Evolutionary conservation across 2,888 invertebrate species (phyloP).

Genomic region (Dynastes hyllus): DNA sequence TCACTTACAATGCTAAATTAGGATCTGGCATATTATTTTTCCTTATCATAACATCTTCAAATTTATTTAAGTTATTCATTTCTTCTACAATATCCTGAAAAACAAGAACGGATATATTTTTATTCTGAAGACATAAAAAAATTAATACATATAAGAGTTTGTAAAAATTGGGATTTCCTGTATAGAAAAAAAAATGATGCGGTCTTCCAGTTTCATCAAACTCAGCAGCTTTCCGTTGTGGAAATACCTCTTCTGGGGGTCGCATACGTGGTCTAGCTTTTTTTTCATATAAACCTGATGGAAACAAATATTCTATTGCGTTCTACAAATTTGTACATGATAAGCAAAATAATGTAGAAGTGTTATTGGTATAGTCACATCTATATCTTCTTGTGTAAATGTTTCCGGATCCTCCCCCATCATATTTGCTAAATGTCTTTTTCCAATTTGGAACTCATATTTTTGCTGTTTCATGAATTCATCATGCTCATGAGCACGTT

Average conservation of each 20-base stretch:
- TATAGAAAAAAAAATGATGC: conserved; percentile 93
- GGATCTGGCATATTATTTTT: conserved; percentile 78
- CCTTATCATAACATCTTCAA: conserved; percentile 81
- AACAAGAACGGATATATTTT: neutral
- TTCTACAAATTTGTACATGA: conserved; percentile 73
- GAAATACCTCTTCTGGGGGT: conserved; percentile 91
- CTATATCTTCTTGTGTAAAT: conserved; percentile 90
- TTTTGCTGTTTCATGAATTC: conserved; percentile 87
- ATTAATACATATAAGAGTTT: conserved; percentile 83
- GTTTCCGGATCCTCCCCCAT: conserved; percentile 96
- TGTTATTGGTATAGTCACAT: conserved; percentile 74
- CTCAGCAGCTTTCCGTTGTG: conserved; percentile 88
- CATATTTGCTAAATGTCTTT: conserved; percentile 97
- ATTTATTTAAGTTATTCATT: conserved; percentile 78
- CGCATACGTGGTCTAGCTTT: conserved; percentile 92
- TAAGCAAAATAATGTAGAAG: conserved; percentile 50
- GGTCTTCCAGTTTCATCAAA: conserved; percentile 95
- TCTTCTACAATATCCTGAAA: conserved; percentile 80
- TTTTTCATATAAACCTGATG: conserved; percentile 91
- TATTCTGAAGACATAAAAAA: conserved; percentile 3
- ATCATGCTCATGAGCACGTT: conserved; percentile 86
- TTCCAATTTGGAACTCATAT: conserved; percentile 91
- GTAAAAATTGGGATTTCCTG: conserved; percentile 89
- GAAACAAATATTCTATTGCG: conserved; percentile 95
- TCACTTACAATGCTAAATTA: conserved; percentile 75